Evolutionary conservation across 2,888 invertebrate species (phyloP), one percentile per base, ranked within the genome.

Genomic region (Charanyca ferruginea): DNA sequence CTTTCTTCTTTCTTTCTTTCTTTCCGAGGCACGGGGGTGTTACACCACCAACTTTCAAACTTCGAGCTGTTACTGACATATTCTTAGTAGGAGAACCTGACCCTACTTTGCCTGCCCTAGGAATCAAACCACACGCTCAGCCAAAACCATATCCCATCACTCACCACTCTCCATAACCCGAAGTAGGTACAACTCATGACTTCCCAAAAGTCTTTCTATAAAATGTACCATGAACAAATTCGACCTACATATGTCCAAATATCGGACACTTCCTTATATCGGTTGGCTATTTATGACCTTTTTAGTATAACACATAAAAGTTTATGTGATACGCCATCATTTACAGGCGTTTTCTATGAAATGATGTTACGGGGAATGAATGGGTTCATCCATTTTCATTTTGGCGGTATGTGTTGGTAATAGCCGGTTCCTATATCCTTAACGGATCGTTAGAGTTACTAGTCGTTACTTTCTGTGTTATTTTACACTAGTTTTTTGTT

Each of bases 201-300:
- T 64, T 72, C 72, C 23, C 16, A 55, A 71, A 69, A 51, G n/a
- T 55, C 38, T 32, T 11, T 16, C 32, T 7, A 28, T 41, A 28
- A 47, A 59, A 16, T 35, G 11, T 13, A 58, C 42, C 20, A 47
- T 57, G 54, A 23, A 61, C 51, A 44, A 62, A 77, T 59, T 18
- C 47, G 72, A 28, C 78, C 79, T 44, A 55, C 47, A 69, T 75
- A 7, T 22, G 48, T 13, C 53, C 65, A 64, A 62, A 79, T 66
- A 58, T 72, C 42, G 78, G 64, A 0, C 80, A 67, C 59, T 84
- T 85, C 83, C 85, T 77, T 73, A 76, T 64, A 67, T 77, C 77
- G 65, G 48, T 52, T 61, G 55, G 61, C 64, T 74, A 81, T 83
- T 84, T 83, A 81, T 77, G 66, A 42, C 25, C 62, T 58, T 80